Evolutionary conservation across 2,888 invertebrate genomes (phyloP).

Genomic region (Noctua pronuba): DNA sequence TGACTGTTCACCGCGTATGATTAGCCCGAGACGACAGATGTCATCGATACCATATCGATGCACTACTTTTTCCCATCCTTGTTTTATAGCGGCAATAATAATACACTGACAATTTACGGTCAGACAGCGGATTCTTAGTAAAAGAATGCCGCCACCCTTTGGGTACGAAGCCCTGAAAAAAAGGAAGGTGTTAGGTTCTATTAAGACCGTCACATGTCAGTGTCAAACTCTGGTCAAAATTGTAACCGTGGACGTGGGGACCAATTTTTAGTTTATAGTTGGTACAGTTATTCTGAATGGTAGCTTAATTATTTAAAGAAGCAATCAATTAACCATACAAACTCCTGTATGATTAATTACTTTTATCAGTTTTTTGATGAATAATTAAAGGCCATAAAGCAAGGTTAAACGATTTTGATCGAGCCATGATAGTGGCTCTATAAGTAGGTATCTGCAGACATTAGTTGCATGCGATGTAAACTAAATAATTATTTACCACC

Average conservation of each 20-base stretch:
- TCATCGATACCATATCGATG: neutral
- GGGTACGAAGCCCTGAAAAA: neutral
- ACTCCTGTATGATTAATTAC: neutral
- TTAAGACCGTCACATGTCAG: neutral
- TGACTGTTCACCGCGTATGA: neutral
- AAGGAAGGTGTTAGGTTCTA: neutral
- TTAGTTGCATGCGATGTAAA: conserved; percentile 17
- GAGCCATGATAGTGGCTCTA: neutral
- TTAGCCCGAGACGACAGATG: neutral
- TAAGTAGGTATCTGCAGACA: conserved; percentile 8
- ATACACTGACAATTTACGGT: neutral
- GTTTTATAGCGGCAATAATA: neutral
- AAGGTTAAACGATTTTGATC: conserved; percentile 41
- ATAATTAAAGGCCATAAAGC: conserved; percentile 28
- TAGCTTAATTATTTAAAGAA: neutral
- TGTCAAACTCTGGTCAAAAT: neutral
- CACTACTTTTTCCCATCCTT: neutral
- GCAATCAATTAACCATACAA: neutral
- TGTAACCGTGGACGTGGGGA: neutral
- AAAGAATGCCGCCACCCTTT: neutral
- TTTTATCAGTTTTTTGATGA: conserved; percentile 23
- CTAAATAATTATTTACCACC: conserved; percentile 1
- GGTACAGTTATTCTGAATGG: neutral
- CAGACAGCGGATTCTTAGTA: neutral
- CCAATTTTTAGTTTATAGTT: neutral